Percentiles rank a stretch among this genome's conserved stretches.
Conservation (phyloP, 2,888 invertebrate genomes). For the Parnassius orleans region DNA sequence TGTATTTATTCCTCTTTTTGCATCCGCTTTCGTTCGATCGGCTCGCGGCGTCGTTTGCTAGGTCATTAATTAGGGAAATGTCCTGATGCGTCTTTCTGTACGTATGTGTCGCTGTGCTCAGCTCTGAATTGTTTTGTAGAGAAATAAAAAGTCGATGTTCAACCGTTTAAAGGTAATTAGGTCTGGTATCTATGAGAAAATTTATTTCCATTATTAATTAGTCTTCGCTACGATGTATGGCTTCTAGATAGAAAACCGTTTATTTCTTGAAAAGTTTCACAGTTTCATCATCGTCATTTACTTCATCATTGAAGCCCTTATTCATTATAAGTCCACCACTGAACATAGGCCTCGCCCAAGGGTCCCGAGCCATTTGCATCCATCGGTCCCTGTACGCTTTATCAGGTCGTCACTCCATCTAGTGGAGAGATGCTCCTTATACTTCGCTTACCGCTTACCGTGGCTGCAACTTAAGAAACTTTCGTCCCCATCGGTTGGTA, state of each 20-base stretch:
- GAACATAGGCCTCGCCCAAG: too few relatives aligned
- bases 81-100: constrained; percentile 42
- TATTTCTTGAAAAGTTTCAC: background rate
- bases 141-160: constrained; percentile 16
- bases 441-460: too few relatives aligned
- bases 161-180: constrained; percentile 18
- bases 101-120: constrained; percentile 26
- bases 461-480: too few relatives aligned
- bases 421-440: too few relatives aligned
- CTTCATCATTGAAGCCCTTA: too few relatives aligned
- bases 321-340: too few relatives aligned
- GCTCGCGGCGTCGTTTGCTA: constrained; percentile 52
- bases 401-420: too few relatives aligned
- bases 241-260: background rate
- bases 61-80: constrained; percentile 70
- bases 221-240: constrained; percentile 3
- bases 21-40: constrained; percentile 51
- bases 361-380: too few relatives aligned
- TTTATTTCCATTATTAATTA: constrained; percentile 23
- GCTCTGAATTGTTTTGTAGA: constrained; percentile 16
- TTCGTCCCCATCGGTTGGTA: too few relatives aligned
- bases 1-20: constrained; percentile 57
- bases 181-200: constrained; percentile 9
- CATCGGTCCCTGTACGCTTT: too few relatives aligned
- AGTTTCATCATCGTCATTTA: background rate